Evolutionary conservation across 2,113 vertebrate species (phyloP).

Genomic region (Hippocampus guttulatus): DNA sequence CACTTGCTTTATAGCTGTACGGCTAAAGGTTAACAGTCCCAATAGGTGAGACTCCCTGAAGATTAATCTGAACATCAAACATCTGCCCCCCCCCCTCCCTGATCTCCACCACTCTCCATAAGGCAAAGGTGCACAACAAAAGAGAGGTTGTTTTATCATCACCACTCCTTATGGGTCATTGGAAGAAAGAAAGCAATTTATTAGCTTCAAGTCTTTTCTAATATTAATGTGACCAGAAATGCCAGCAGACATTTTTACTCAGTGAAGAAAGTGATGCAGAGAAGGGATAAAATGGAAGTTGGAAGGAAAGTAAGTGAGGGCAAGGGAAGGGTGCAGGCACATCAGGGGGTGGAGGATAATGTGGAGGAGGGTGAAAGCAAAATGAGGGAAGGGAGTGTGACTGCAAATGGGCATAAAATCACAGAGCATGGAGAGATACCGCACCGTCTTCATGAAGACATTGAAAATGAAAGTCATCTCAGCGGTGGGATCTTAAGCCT

Average conservation of each 20-base stretch:
- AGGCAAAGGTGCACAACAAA: constrained; percentile 72
- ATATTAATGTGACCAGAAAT: constrained; percentile 76
- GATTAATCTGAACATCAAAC: constrained; percentile 81
- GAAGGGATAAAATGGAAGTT: constrained; percentile 44
- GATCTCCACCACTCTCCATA: constrained; percentile 46
- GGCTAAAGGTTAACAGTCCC: constrained; percentile 88
- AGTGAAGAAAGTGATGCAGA: constrained; percentile 51
- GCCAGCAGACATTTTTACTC: constrained; percentile 68
- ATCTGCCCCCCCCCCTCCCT: constrained; percentile 55
- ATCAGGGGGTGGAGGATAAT: constrained; percentile 27
- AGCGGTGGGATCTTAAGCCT: constrained; percentile 40
- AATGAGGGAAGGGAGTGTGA: constrained; percentile 16
- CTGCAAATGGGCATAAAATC: constrained; percentile 28
- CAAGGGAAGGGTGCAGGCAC: constrained; percentile 17
- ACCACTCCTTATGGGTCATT: constrained; percentile 56
- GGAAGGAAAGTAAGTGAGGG: constrained; percentile 39
- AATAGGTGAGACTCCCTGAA: constrained; percentile 78
- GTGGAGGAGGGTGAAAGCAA: constrained; percentile 30
- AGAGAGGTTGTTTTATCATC: constrained; percentile 68
- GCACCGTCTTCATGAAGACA: constrained; percentile 40
- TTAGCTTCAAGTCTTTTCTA: constrained; percentile 65
- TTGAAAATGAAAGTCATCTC: constrained; percentile 45
- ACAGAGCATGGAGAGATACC: constrained; percentile 25
- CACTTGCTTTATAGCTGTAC: constrained; percentile 82
- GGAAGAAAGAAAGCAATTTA: constrained; percentile 70